Evolutionary conservation across 2,888 invertebrate genomes (phyloP).

Genomic region (Peribatodes rhomboidaria): DNA sequence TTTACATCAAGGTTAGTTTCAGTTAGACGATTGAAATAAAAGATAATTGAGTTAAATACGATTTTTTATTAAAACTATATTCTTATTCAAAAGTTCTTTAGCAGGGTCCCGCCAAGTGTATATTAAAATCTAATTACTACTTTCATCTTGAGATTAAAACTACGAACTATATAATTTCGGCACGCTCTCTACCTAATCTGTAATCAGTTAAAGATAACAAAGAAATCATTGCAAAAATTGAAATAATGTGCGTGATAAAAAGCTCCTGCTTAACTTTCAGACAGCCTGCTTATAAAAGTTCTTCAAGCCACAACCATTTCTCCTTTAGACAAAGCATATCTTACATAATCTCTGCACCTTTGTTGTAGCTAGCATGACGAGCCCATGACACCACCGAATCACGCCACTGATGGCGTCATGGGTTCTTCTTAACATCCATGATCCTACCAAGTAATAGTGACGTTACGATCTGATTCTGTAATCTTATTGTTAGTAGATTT

Average conservation of each 20-base stretch:
- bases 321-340: slow-evolving; percentile 9
- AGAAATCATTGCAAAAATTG: slow-evolving; percentile 55
- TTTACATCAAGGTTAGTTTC: slow-evolving; percentile 49
- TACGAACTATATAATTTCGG: slow-evolving; percentile 39
- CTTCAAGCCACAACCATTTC: slow-evolving; percentile 54
- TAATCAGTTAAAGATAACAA: slow-evolving; percentile 33
- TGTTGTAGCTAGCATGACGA: not conserved
- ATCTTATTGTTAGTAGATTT: slow-evolving; percentile 77
- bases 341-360: not conserved
- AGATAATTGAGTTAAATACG: slow-evolving; percentile 48
- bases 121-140: slow-evolving; percentile 50
- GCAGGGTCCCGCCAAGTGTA: slow-evolving; percentile 73
- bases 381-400: not conserved
- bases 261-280: slow-evolving; percentile 54
- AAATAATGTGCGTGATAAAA: slow-evolving; percentile 63
- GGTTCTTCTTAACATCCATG: not conserved
- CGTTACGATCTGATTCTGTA: not conserved
- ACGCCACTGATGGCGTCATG: not conserved
- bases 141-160: slow-evolving; percentile 29
- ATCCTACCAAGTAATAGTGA: not conserved
- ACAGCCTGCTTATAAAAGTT: slow-evolving; percentile 51
- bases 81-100: slow-evolving; percentile 52
- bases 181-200: slow-evolving; percentile 40
- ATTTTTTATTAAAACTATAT: slow-evolving; percentile 50
- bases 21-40: slow-evolving; percentile 61